A percentile compares a stretch with the other conserved stretches of the same genome.
These are phyloP conservation scores for mouse (Mus musculus) DNA, from an alignment of 2,113 vertebrate species.

Conservation along the genomic window DNA sequence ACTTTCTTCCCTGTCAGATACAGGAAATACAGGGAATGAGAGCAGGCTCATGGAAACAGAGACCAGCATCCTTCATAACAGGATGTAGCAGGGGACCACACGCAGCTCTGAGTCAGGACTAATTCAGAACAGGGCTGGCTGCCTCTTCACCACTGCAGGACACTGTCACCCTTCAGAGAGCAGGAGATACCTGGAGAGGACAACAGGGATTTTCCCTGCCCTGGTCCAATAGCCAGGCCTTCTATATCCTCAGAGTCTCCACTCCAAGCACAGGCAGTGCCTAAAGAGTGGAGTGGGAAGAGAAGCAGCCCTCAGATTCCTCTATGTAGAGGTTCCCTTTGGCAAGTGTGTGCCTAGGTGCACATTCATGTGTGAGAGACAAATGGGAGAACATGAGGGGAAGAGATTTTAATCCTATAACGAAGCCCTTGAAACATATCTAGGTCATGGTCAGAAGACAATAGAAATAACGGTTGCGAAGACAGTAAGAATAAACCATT, in stretches of 20 bases:
- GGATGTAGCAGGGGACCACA: constrained; percentile 39
- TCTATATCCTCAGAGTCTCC: neutral
- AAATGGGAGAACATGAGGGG: accelerated
- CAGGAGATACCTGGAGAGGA: neutral
- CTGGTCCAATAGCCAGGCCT: neutral
- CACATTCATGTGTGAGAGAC: no score
- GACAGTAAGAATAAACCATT: neutral
- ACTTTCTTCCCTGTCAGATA: constrained; percentile 54
- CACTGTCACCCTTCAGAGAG: neutral
- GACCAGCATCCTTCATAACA: constrained; percentile 45
- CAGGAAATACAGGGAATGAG: no score
- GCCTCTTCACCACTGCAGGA: neutral
- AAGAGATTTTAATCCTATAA: neutral
- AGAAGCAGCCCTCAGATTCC: neutral
- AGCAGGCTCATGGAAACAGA: constrained; percentile 4
- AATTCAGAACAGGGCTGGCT: neutral
- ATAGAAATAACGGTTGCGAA: neutral
- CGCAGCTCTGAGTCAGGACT: constrained; percentile 27
- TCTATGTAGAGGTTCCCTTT: neutral
- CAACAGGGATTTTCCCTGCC: neutral
- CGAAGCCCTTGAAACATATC: neutral
- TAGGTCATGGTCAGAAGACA: neutral
- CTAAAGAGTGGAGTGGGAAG: neutral
- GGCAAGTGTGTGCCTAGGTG: neutral
- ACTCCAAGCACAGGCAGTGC: neutral